Evolutionary conservation across 2,888 invertebrate species (phyloP).

Genomic region (Monochamus alternatus): DNA sequence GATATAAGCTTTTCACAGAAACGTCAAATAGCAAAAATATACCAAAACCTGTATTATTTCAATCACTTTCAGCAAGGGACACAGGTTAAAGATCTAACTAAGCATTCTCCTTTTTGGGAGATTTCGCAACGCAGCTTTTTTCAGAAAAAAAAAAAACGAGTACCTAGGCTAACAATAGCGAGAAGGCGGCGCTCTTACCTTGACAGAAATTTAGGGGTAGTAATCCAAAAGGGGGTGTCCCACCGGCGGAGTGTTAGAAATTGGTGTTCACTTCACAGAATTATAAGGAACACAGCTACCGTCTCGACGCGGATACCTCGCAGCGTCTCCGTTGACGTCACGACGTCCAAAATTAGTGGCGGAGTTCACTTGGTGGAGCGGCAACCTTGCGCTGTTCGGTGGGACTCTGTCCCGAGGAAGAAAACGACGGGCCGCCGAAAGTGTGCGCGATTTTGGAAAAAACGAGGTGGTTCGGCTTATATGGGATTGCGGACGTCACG

Average conservation of each 20-base stretch:
- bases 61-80: no score
- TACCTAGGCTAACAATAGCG: neutral
- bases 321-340: conserved; percentile 62
- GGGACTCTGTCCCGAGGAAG: neutral
- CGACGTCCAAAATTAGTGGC: conserved; percentile 64
- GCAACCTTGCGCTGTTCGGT: conserved; percentile 53
- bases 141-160: neutral
- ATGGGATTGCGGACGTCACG: neutral
- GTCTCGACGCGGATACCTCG: conserved; percentile 39
- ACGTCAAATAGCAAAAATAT: no score
- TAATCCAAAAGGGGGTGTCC: conserved; percentile 30
- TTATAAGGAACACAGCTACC: conserved; percentile 58
- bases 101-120: conserved; percentile 9
- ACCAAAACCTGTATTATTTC: no score
- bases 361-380: conserved; percentile 50
- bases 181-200: conserved; percentile 21
- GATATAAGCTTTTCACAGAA: no score
- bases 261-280: conserved; percentile 60
- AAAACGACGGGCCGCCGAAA: conserved; percentile 4
- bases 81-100: neutral
- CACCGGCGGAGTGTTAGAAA: conserved; percentile 43
- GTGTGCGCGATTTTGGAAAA: neutral
- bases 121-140: neutral
- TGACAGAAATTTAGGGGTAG: neutral
- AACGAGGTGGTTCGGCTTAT: neutral